These are phyloP conservation scores for Todiramphus chloris DNA, from an alignment of 2,113 vertebrate genomes.

Conservation along the genomic window DNA sequence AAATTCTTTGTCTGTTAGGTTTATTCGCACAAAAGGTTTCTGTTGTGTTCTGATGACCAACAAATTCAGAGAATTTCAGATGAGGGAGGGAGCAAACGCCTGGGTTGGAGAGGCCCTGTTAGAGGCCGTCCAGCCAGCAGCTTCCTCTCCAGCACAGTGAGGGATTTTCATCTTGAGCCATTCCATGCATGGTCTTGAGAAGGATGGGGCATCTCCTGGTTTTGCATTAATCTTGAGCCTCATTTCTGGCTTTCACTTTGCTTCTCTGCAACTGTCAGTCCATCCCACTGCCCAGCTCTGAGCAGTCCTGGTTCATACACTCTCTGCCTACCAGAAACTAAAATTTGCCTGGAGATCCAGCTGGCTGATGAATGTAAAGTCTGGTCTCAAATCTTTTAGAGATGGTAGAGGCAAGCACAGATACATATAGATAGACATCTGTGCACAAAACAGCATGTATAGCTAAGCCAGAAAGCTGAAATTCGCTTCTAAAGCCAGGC, in stretches of 20 bases:
- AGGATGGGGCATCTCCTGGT: not conserved
- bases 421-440: not conserved
- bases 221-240: not conserved
- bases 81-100: not conserved
- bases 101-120: not conserved
- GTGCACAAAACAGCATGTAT: not conserved
- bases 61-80: slow-evolving; percentile 8
- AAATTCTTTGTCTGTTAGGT: slow-evolving; percentile 9
- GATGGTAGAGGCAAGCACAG: not conserved
- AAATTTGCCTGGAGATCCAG: not conserved
- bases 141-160: not conserved
- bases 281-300: not conserved
- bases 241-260: not conserved
- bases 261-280: not conserved
- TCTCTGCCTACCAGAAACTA: not conserved
- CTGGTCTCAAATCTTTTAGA: not conserved
- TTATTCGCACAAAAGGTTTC: not conserved
- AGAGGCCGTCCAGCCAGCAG: not conserved
- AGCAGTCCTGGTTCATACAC: not conserved
- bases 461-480: not conserved
- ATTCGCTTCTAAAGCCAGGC: not conserved
- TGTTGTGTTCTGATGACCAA: not conserved
- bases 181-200: not conserved
- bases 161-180: not conserved
- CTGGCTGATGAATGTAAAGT: not conserved